Percentiles rank a stretch among this genome's conserved stretches.
Conservation (phyloP, 2,797 vertebrate species). For the Arctocebus calabarensis region DNA sequence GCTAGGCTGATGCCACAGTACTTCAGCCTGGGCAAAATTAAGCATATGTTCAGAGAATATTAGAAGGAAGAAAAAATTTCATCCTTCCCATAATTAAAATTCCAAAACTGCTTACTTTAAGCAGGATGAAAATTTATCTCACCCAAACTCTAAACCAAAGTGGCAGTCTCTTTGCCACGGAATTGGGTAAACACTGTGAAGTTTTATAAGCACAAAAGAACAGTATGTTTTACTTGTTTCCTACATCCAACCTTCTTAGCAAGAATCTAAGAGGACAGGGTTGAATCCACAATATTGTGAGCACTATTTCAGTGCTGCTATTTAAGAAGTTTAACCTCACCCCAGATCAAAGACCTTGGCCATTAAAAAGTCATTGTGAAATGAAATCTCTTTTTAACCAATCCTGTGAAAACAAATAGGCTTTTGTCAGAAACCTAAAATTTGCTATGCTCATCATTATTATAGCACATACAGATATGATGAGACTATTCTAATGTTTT, state of each 20-base stretch:
- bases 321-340: not conserved
- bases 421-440: conserved; percentile 7
- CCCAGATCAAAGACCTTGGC: not conserved
- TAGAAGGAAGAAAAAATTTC: conserved; percentile 37
- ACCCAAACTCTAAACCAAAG: not conserved
- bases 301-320: not conserved
- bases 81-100: conserved; percentile 16
- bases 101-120: not conserved
- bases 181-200: not conserved
- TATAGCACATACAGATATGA: not conserved
- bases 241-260: not conserved
- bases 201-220: conserved; percentile 19
- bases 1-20: too few species aligned
- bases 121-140: conserved; percentile 12
- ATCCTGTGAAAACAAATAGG: conserved; percentile 22
- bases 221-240: not conserved
- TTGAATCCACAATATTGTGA: conserved; percentile 38
- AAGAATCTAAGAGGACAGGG: not conserved
- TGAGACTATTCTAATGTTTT: not conserved
- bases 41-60: not conserved
- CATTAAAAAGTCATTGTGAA: conserved; percentile 10
- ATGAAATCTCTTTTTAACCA: not conserved
- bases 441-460: not conserved
- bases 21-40: not conserved
- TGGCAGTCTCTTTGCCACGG: not conserved